phyloP scores from a whole-genome alignment of 2,888 invertebrate species.

The Pseudococcus viburni region DNA sequence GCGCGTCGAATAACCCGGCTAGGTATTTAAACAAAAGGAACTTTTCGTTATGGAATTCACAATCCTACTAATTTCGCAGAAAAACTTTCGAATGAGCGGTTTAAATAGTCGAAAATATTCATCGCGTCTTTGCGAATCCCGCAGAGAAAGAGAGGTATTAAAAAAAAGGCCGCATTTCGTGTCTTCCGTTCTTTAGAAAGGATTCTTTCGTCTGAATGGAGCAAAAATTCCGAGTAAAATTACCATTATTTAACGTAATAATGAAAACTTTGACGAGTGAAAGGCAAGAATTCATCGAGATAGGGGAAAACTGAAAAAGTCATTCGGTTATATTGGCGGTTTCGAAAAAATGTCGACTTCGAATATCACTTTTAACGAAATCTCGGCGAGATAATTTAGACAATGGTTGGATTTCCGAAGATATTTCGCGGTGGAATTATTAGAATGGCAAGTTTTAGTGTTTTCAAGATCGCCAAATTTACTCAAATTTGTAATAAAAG shows the following conservation, averaged over 20 bases:
- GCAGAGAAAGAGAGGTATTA: not conserved
- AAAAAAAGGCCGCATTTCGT: slow-evolving; percentile 11
- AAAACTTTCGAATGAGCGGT: slow-evolving; percentile 4
- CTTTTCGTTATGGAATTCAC: slow-evolving; percentile 13
- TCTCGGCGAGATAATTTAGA: no score
- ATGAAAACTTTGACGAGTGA: not conserved
- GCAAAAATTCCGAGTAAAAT: not conserved
- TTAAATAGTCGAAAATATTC: slow-evolving; percentile 14
- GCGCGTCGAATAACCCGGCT: not conserved
- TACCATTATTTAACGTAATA: not conserved
- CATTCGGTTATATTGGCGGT: no score
- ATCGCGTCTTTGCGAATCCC: not conserved
- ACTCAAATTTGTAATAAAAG: no score
- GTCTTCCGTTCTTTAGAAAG: not conserved
- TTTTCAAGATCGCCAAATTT: no score
- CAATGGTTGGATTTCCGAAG: no score
- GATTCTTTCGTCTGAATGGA: not conserved
- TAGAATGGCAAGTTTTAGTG: no score
- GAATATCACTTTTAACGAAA: no score
- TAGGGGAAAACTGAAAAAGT: not conserved
- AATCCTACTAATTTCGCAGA: slow-evolving; percentile 14
- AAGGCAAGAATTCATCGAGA: not conserved
- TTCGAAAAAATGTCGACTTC: no score
- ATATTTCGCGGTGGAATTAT: no score
- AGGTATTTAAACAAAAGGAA: slow-evolving; percentile 1